A percentile compares a stretch with the other conserved stretches of the same genome.
phyloP scores from a whole-genome alignment of 2,113 vertebrate genomes.

The Saccopteryx bilineata region DNA sequence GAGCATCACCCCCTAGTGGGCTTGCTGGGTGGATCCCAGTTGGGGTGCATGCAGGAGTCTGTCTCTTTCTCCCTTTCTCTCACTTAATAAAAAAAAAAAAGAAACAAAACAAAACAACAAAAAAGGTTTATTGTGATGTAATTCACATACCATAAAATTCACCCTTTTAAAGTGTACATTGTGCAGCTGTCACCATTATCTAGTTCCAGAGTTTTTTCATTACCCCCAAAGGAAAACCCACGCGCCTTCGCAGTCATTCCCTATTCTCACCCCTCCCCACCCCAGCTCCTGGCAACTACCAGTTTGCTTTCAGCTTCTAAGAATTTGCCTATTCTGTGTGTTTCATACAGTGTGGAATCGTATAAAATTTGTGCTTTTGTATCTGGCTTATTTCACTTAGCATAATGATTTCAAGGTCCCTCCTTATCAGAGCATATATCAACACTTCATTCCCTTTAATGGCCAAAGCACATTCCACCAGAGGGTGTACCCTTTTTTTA shows the following conservation, averaged over 20 bases:
- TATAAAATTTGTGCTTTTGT: neutral
- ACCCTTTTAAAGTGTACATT: neutral
- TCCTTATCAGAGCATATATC: neutral
- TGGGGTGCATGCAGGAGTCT: too few relatives aligned
- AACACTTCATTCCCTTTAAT: neutral
- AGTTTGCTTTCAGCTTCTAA: neutral
- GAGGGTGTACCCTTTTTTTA: neutral
- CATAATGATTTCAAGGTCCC: neutral
- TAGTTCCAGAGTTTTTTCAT: slow-evolving; percentile 3
- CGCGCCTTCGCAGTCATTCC: neutral
- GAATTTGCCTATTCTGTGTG: neutral
- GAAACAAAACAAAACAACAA: too few relatives aligned
- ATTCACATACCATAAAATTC: neutral
- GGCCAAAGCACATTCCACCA: neutral
- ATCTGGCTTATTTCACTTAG: neutral
- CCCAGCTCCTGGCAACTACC: neutral
- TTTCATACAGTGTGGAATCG: neutral
- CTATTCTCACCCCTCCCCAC: too few relatives aligned
- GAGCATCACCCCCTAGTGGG: too few relatives aligned
- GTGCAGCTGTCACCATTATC: neutral
- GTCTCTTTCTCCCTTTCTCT: too few relatives aligned
- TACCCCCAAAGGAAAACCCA: neutral
- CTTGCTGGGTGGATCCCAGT: too few relatives aligned
- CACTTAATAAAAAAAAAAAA: too few relatives aligned
- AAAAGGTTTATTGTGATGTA: neutral